Evolutionary conservation across 2,113 vertebrate species (phyloP).

Genomic region (Mystacornis crossleyi): DNA sequence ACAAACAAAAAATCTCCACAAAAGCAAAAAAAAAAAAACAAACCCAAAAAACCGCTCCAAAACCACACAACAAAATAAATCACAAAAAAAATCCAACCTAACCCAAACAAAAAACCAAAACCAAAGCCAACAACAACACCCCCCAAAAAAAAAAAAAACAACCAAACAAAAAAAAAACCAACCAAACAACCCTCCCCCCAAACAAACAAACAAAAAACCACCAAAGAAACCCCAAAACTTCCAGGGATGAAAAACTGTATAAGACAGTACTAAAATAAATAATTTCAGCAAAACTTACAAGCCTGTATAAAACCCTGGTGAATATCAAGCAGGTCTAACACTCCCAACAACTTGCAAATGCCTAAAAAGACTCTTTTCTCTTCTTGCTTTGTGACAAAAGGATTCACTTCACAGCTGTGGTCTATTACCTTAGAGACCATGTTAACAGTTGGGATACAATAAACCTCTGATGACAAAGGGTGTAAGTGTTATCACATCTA

Average conservation of each 20-base stretch:
- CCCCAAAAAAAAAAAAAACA: neutral
- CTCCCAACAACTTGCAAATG: neutral
- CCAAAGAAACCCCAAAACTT: neutral
- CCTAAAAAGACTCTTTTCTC: neutral
- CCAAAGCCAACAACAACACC: neutral
- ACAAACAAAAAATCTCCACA: neutral
- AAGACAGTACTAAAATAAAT: neutral
- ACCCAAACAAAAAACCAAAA: neutral
- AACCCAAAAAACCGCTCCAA: neutral
- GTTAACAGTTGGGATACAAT: neutral
- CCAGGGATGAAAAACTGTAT: neutral
- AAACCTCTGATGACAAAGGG: neutral
- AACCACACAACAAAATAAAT: neutral
- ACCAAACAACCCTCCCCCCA: neutral
- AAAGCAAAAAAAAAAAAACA: neutral
- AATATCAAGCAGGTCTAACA: neutral
- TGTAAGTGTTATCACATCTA: neutral
- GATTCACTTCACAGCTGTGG: slow-evolving; percentile 8
- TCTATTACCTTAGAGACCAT: slow-evolving; percentile 4
- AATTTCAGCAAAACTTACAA: neutral
- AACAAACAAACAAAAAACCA: neutral
- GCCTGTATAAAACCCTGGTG: neutral
- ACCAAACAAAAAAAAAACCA: neutral
- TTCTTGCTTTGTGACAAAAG: neutral
- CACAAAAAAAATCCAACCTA: neutral